Evolutionary conservation across 2,113 vertebrate species (phyloP).

Genomic region (Promerops cafer): DNA sequence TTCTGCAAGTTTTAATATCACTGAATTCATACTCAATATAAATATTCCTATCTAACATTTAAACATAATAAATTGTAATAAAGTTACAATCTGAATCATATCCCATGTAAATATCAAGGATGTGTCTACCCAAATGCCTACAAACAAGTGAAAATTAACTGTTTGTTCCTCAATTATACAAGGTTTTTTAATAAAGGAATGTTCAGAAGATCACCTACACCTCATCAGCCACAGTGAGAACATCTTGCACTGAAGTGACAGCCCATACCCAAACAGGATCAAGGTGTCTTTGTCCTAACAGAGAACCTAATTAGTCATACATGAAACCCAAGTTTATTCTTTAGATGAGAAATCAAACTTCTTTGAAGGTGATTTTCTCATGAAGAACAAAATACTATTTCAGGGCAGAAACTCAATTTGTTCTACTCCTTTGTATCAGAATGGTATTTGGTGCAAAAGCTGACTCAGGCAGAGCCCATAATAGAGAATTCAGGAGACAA

Average conservation of each 20-base stretch:
- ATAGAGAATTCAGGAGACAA: neutral
- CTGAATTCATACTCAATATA: neutral
- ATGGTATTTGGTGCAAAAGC: neutral
- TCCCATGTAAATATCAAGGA: neutral
- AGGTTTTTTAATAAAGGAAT: neutral
- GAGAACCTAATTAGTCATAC: neutral
- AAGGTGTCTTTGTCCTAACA: neutral
- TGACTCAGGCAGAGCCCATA: neutral
- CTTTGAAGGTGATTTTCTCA: neutral
- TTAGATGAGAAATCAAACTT: neutral
- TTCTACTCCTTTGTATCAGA: neutral
- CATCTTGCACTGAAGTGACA: neutral
- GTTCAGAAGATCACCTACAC: neutral
- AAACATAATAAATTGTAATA: neutral
- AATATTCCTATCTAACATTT: neutral
- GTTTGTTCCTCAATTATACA: neutral
- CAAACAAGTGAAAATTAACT: neutral
- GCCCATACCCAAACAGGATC: neutral
- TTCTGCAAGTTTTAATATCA: neutral
- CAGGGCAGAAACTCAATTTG: neutral
- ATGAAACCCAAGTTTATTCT: neutral
- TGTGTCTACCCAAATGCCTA: neutral
- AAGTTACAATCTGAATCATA: neutral
- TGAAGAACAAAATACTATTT: neutral
- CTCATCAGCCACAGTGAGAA: neutral